phyloP scores from a whole-genome alignment of 2,113 vertebrate species.

The Sialia sialis region DNA sequence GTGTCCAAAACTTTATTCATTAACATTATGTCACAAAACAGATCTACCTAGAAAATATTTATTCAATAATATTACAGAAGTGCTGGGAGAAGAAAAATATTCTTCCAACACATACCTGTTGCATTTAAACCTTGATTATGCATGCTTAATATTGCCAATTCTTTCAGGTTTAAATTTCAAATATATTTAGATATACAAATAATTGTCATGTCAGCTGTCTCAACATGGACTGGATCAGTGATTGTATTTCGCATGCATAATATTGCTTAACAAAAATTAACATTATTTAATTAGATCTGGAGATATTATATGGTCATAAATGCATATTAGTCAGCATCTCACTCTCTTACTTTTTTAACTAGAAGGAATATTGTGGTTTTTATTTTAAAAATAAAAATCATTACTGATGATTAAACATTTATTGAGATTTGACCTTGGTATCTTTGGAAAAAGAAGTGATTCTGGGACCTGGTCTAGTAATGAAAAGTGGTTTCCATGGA shows the following conservation, averaged over 20 bases:
- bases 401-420: neutral
- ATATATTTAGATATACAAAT: slow-evolving; percentile 7
- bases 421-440: neutral
- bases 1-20: neutral
- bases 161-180: slow-evolving; percentile 39
- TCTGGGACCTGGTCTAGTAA: neutral
- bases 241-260: neutral
- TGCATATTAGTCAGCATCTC: neutral
- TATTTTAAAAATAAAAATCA: neutral
- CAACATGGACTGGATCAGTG: neutral
- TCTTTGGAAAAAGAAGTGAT: neutral
- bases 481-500: slow-evolving; percentile 37
- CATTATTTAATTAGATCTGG: neutral
- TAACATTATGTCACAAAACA: neutral
- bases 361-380: neutral
- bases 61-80: neutral
- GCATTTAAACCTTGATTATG: slow-evolving; percentile 35
- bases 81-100: neutral
- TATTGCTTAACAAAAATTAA: neutral
- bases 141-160: slow-evolving; percentile 4
- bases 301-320: neutral
- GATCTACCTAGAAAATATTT: neutral
- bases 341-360: neutral
- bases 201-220: neutral
- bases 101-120: neutral